Evolutionary conservation across 1,140 invertebrate species (phyloP), one percentile per base, ranked within the genome.

Genomic region (Drosophila pruinosa): DNA sequence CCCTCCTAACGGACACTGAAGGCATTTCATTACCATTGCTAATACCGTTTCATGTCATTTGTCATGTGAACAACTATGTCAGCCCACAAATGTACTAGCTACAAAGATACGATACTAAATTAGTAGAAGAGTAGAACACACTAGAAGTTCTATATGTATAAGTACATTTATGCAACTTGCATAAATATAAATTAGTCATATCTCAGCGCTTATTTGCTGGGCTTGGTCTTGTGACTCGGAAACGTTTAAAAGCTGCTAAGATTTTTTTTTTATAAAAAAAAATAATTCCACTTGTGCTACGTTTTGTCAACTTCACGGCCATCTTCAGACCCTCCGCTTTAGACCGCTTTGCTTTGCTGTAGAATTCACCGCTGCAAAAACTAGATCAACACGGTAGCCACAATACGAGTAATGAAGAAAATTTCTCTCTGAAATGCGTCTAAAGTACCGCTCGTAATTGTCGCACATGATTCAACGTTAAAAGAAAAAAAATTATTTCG

Each of bases 401-500:
- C 22, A 61, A 26, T 56, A 24, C 19, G 43, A 39, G 26, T 38
- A 21, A 45, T 45, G 65, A 45, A 62, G 53, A 61, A 53, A 39
- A 45, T 53, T 34, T 56, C 61, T 54, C 75, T 48, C 73, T 43
- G 59, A 74, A 77, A 76, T 73, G 75, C 75, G 76, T 78, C 76
- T 78, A 78, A 79, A 78, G 76, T 79, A 79, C 76, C 76, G 76
- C 71, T 79, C 52, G 76, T 79, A 79, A 79, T 79, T 79, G 76
- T 79, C 64, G 75, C 76, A 79, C 75, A 79, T 78, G 76, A 79
- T 79, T 79, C 78, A 78, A 79, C 64, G 76, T 73, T 79, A 73
- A 56, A 56, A 7, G 15, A 53, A 38, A 36, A 34, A 19, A 38
- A 76, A 73, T 72, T 72, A 73, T 80, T 76, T 57, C 69, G 69